Percentiles rank a stretch among this genome's conserved stretches.
Conservation (phyloP, 2,888 invertebrate genomes). For the Synergus laeviventris region DNA sequence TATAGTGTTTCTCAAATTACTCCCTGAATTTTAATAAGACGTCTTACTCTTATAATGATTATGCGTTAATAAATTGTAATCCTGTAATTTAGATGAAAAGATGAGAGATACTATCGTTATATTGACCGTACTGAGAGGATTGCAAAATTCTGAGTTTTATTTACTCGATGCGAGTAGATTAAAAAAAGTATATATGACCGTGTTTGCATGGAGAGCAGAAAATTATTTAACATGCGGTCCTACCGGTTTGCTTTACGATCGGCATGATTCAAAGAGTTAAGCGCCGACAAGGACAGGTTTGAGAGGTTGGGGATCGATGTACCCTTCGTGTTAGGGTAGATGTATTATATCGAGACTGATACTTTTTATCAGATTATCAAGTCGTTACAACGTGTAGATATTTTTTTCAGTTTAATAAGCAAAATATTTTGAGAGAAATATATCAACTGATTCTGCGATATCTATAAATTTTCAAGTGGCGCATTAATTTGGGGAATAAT, state of each 20-base stretch:
- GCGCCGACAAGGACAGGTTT: conserved; percentile 19
- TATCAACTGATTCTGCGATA: too few species aligned
- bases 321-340: conserved; percentile 21
- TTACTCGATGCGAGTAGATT: not conserved
- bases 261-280: conserved; percentile 33
- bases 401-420: not conserved
- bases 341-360: conserved; percentile 23
- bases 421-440: too few species aligned
- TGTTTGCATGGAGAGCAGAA: conserved; percentile 3
- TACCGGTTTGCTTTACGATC: conserved; percentile 24
- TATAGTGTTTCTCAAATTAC: not conserved
- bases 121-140: not conserved
- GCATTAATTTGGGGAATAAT: not conserved
- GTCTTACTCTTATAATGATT: not conserved
- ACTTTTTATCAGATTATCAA: conserved; percentile 25
- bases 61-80: not conserved
- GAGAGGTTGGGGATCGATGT: conserved; percentile 27
- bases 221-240: conserved; percentile 24
- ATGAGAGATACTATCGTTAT: not conserved
- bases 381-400: conserved; percentile 1
- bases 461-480: too few species aligned
- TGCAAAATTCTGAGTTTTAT: not conserved
- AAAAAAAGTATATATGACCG: conserved; percentile 7
- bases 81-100: not conserved
- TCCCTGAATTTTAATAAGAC: not conserved